These are phyloP conservation scores for Micromesistius poutassou DNA, from an alignment of 2,797 vertebrate genomes.

Conservation along the genomic window DNA sequence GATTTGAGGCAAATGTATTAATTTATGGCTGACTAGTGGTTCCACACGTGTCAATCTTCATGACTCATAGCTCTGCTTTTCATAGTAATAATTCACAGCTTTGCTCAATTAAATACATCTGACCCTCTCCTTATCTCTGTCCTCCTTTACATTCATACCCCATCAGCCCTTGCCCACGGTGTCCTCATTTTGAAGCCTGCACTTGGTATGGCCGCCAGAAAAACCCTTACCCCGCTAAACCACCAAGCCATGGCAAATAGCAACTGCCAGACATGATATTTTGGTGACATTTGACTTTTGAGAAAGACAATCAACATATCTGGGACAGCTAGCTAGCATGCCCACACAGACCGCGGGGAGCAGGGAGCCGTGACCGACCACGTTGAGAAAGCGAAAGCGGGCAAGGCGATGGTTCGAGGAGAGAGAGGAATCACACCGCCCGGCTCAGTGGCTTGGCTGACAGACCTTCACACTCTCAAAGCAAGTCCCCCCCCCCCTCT, in stretches of 20 bases:
- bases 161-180: background rate
- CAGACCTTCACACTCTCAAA: too few species aligned
- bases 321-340: too few species aligned
- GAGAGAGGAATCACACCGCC: too few species aligned
- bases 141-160: background rate
- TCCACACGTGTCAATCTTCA: background rate
- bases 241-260: background rate
- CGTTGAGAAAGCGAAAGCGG: too few species aligned
- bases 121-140: background rate
- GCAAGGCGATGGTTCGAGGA: too few species aligned
- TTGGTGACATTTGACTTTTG: background rate
- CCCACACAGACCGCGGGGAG: too few species aligned
- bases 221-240: background rate
- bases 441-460: too few species aligned
- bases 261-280: background rate
- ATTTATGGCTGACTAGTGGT: background rate
- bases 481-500: too few species aligned
- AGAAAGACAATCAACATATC: background rate
- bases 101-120: too few species aligned
- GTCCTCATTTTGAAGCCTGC: too few species aligned
- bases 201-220: background rate
- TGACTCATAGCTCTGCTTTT: background rate
- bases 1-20: background rate
- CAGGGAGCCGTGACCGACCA: too few species aligned
- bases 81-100: background rate